Evolutionary conservation across 2,888 invertebrate genomes (phyloP).

Genomic region (Chymomyza procnemis): DNA sequence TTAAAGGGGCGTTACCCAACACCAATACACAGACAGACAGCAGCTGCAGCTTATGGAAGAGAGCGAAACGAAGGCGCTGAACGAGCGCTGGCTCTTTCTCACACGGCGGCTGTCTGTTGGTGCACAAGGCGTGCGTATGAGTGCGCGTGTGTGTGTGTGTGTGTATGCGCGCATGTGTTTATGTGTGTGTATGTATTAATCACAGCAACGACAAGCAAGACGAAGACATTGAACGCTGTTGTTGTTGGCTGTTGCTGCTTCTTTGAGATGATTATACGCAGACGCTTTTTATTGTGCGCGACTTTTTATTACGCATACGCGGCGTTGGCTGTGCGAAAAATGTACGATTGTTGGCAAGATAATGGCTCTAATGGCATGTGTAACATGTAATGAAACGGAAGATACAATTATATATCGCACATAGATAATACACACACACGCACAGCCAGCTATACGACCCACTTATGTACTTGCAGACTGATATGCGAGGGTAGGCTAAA

Average conservation of each 20-base stretch:
- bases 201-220: slow-evolving; percentile 22
- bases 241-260: slow-evolving; percentile 6
- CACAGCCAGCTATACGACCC: background rate
- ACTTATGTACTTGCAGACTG: background rate
- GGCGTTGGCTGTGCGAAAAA: slow-evolving; percentile 32
- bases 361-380: slow-evolving; percentile 53
- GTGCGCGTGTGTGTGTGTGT: slow-evolving; percentile 19
- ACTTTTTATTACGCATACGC: slow-evolving; percentile 54
- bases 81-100: slow-evolving; percentile 17
- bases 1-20: slow-evolving; percentile 79
- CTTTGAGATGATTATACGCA: slow-evolving; percentile 2
- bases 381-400: slow-evolving; percentile 72
- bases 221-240: slow-evolving; percentile 14
- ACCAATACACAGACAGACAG: slow-evolving; percentile 55
- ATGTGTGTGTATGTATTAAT: slow-evolving; percentile 26
- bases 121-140: slow-evolving; percentile 17
- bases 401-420: slow-evolving; percentile 62
- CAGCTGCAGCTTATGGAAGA: slow-evolving; percentile 3
- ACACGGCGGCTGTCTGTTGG: background rate
- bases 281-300: slow-evolving; percentile 35
- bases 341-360: slow-evolving; percentile 40
- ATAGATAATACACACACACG: background rate
- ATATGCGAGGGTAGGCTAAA: background rate
- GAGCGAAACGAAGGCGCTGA: slow-evolving; percentile 1
- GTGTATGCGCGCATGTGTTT: background rate